Evolutionary conservation across 2,888 invertebrate genomes (phyloP), one percentile per base, ranked within the genome.

Genomic region (Chrysomela aeneicollis): DNA sequence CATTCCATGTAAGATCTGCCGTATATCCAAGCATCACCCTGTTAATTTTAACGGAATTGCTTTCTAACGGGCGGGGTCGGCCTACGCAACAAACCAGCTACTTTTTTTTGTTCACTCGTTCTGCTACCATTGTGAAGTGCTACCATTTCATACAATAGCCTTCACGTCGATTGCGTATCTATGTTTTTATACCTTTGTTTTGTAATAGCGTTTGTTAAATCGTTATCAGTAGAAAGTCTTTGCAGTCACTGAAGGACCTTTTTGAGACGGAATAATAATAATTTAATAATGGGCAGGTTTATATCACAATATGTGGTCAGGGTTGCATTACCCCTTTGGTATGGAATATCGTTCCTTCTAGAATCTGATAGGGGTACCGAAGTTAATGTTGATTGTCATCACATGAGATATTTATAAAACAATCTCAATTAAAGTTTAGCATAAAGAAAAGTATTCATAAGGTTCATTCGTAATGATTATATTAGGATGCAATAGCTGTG

Each of bases 11-110:
- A 59, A 65, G 61, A 65, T 42, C 26, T 66, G 61, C 61, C 62
- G 62, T 62, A 59, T 66, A 62, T 66, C 59, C 53, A 57, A 63
- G 55, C 61, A 67, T 73, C 74, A 76, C 76, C 76, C 76, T 74
- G 76, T 72, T 67, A 68, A 64, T 54, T 59, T 64, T 68, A 70
- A 73, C 73, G 72, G 72, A 72, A 76, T 77, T 76, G 76, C 78
- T 78, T 78, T 78, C 78, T 78, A 78, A 73, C 77, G 77, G 78
- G 78, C 76, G 78, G 76, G 77, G 78, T 74, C 78, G 73, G 67
- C 78, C 78, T 78, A 78, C 78, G 77, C 78, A 77, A 78, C 73
- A 74, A 73, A 75, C 76, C 74, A 72, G 74, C 74, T 75, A 73
- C 74, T 73, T 74, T 75, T 73, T 72, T 74, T 73, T 72, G 71